phyloP scores from a whole-genome alignment of 92 coral and sea anemone genomes.

The Porites cylindrica region DNA sequence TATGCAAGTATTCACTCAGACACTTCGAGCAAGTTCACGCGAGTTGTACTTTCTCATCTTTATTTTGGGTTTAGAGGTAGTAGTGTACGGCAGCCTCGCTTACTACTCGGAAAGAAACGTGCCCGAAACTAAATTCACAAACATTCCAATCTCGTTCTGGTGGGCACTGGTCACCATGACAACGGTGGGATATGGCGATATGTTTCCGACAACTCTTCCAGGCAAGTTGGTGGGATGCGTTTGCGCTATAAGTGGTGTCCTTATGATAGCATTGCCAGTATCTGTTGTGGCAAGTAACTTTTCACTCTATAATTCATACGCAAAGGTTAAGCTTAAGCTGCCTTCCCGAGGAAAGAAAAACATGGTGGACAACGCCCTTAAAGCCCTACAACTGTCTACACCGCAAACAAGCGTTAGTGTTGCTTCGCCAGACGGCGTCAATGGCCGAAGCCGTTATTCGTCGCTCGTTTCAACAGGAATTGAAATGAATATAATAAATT shows the following conservation, averaged over 20 bases:
- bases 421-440: conserved; percentile 73
- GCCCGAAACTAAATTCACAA: conserved; percentile 73
- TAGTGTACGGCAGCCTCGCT: conserved; percentile 93
- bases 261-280: conserved; percentile 99
- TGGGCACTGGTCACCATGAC: conserved; percentile 99
- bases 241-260: conserved; percentile 95
- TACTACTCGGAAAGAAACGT: conserved; percentile 89
- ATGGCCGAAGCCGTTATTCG: conserved; percentile 79
- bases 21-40: conserved; percentile 94
- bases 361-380: conserved; percentile 87
- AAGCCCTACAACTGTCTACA: conserved; percentile 87
- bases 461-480: conserved; percentile 76
- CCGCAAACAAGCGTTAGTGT: conserved; percentile 82
- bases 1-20: conserved; percentile 98
- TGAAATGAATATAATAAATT: conserved; percentile 68
- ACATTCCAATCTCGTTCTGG: conserved; percentile 97
- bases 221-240: conserved; percentile 95
- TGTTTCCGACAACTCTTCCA: conserved; percentile 87
- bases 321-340: conserved; percentile 95
- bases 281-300: conserved; percentile 99
- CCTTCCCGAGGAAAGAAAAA: conserved; percentile 89
- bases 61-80: conserved; percentile 84
- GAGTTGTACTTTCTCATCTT: conserved; percentile 94
- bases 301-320: conserved; percentile 94
- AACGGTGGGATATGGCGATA: conserved; percentile 98